Evolutionary conservation across 2,888 invertebrate genomes (phyloP), one percentile per base, ranked within the genome.

Genomic region (Pyrochroa serraticornis): DNA sequence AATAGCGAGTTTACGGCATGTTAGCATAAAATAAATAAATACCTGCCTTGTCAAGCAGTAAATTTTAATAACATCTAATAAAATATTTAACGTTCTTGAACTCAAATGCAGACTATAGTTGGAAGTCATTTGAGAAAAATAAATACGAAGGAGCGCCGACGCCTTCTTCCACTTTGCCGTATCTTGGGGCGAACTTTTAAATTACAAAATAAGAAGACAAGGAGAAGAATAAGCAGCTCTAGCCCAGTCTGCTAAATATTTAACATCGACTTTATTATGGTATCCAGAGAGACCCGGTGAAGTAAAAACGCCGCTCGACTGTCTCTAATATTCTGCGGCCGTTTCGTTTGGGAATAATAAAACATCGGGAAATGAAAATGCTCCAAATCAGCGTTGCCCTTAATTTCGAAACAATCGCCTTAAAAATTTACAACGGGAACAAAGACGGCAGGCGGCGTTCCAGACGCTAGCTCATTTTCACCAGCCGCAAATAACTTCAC

Each of bases 171-270:
- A 60, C 66, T 63, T 57, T 54, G 65, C 61, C 63, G 64, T 70
- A 63, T 71, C 71, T 69, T 64, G 69, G 65, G 71, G 74, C 71
- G 64, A 75, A 75, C 72, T 75, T 75, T 75, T 73, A 74, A 75
- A 75, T 74, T 73, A 73, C 72, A 69, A 73, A 73, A 74, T 72
- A 75, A 73, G 71, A 73, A 65, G 69, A 70, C 51, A 46, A 53
- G 57, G 62, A 64, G 56, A 67, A 67, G 63, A 69, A 71, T 70
- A 73, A 72, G 70, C 68, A 66, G 67, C 68, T 66, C 66, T 63
- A 68, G 66, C 68, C 71, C 65, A 51, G 67, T 66, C 71, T 67
- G 71, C 68, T 75, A 74, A 75, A 74, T 73, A 74, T 73, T 73
- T 74, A 73, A 73, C 72, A 68, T 71, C 69, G 71, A 70, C 72